Conservation (phyloP, 2,888 invertebrate species). For the Noctua janthina region DNA sequence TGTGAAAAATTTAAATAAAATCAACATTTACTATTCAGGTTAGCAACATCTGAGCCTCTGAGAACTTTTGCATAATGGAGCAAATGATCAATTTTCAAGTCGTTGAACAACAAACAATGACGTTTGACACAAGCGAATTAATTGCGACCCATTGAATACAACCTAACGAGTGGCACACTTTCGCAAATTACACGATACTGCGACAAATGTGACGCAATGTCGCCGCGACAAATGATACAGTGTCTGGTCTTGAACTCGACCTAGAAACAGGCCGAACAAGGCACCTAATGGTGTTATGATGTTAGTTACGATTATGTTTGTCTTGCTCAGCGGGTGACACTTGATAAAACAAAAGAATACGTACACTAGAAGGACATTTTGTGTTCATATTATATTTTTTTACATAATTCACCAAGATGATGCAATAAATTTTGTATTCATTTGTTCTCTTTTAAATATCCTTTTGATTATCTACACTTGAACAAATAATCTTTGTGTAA, state of each 20-base stretch:
- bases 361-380: background rate
- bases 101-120: conserved; percentile 68
- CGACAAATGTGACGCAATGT: conserved; percentile 49
- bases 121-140: conserved; percentile 72
- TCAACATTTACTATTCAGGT: background rate
- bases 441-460: conserved; percentile 3
- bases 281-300: conserved; percentile 49
- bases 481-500: conserved; percentile 4
- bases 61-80: conserved; percentile 72
- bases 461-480: conserved; percentile 18
- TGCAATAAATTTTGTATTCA: conserved; percentile 16
- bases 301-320: conserved; percentile 43
- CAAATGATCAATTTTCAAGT: conserved; percentile 69
- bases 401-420: conserved; percentile 1
- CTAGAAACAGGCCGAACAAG: conserved; percentile 63
- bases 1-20: background rate
- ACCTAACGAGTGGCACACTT: conserved; percentile 76
- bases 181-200: conserved; percentile 69
- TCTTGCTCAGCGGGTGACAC: conserved; percentile 49
- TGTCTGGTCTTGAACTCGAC: conserved; percentile 64
- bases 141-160: conserved; percentile 75
- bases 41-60: conserved; percentile 14
- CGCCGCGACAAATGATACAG: conserved; percentile 12
- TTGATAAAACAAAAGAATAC: conserved; percentile 41
- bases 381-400: background rate